These are phyloP conservation scores for Gymnoscelis rufifasciata DNA, from an alignment of 2,888 invertebrate genomes.

Conservation along the genomic window DNA sequence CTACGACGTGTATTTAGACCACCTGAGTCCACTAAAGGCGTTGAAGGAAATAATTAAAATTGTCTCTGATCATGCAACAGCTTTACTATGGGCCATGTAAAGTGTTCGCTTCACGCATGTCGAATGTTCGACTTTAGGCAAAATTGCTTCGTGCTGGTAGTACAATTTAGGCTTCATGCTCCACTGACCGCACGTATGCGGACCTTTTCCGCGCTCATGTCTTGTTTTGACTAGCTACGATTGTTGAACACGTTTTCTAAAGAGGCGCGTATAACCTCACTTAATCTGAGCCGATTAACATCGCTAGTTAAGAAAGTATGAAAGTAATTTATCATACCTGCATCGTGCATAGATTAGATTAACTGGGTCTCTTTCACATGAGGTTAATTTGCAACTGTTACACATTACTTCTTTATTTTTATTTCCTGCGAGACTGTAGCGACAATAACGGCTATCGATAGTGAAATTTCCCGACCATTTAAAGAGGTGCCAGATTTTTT, in stretches of 20 bases:
- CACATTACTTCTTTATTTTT: not conserved
- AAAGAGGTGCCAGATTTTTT: constrained; percentile 26
- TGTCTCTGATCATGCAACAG: constrained; percentile 39
- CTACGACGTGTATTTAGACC: constrained; percentile 20
- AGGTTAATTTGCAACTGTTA: not conserved
- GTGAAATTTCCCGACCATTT: constrained; percentile 8
- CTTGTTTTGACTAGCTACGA: constrained; percentile 38
- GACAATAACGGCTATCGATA: constrained; percentile 1
- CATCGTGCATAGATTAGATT: constrained; percentile 16
- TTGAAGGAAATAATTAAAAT: constrained; percentile 40
- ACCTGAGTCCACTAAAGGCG: constrained; percentile 21
- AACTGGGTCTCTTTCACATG: constrained; percentile 2
- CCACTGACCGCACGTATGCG: constrained; percentile 43
- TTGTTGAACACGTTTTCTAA: constrained; percentile 33
- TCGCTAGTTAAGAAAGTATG: constrained; percentile 27
- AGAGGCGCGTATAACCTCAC: constrained; percentile 19
- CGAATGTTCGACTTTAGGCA: constrained; percentile 35
- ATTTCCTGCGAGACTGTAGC: not conserved
- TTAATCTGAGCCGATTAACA: constrained; percentile 27
- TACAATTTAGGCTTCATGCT: constrained; percentile 34
- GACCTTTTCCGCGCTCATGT: constrained; percentile 55
- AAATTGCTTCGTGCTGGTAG: constrained; percentile 16
- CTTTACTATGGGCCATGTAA: constrained; percentile 34
- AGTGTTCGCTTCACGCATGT: constrained; percentile 43
- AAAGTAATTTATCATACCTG: constrained; percentile 23